Percentiles rank a stretch among this genome's conserved stretches.
phyloP scores from a whole-genome alignment of 2,888 invertebrate genomes.

The Cryptocheilus praepositus region DNA sequence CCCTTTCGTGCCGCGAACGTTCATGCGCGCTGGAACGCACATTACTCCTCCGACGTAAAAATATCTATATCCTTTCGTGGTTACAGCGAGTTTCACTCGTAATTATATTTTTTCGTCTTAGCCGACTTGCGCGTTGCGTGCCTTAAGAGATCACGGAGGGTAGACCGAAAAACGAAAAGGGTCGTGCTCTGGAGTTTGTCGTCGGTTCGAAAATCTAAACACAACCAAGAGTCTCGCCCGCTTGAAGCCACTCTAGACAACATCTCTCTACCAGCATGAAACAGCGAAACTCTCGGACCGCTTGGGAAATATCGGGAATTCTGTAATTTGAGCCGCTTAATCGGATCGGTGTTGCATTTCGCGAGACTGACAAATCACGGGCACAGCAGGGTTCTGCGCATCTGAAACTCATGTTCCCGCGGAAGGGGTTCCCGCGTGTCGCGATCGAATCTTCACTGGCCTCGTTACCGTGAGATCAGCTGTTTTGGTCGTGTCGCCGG shows the following conservation, averaged over 20 bases:
- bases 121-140: no score
- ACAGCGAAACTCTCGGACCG: no score
- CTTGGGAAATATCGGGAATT: conserved; percentile 40
- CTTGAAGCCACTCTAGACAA: no score
- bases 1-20: no score
- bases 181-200: not conserved
- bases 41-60: conserved; percentile 1
- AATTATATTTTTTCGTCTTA: no score
- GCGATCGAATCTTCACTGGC: conserved; percentile 37
- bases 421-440: no score
- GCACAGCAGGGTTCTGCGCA: conserved; percentile 23
- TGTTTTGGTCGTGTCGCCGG: conserved; percentile 30
- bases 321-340: conserved; percentile 65
- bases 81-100: no score
- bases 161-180: not conserved
- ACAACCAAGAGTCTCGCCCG: no score
- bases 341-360: conserved; percentile 65
- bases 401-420: conserved; percentile 19
- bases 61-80: not conserved
- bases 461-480: conserved; percentile 45
- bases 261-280: not conserved
- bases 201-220: not conserved
- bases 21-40: no score
- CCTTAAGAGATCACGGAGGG: no score
- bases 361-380: conserved; percentile 50